Evolutionary conservation across 2,888 invertebrate species (phyloP).

Genomic region (Nemapogon koenigi): DNA sequence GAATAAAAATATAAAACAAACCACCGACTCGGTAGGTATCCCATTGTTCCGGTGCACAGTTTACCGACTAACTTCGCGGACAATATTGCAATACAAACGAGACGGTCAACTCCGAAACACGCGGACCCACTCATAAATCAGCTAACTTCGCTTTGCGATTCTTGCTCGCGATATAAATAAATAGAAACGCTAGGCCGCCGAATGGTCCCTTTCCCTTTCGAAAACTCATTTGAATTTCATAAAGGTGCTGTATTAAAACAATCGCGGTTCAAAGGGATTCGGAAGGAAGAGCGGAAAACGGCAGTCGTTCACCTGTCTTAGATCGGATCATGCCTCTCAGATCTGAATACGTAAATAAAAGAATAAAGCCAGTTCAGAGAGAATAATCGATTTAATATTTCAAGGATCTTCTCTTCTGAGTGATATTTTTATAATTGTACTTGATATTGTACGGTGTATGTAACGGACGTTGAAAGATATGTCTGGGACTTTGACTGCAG

Average conservation of each 20-base stretch:
- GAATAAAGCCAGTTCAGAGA: conserved; percentile 4
- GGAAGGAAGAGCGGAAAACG: conserved; percentile 17
- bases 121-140: conserved; percentile 37
- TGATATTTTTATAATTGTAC: too few species aligned
- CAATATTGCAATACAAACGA: conserved; percentile 41
- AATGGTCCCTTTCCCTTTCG: conserved; percentile 16
- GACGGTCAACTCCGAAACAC: conserved; percentile 21
- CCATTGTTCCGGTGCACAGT: conserved; percentile 20
- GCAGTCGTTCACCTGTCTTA: conserved; percentile 10
- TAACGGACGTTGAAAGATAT: too few species aligned
- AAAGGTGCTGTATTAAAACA: conserved; percentile 41
- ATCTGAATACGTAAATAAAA: conserved; percentile 7
- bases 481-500: too few species aligned
- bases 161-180: conserved; percentile 43
- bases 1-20: conserved; percentile 33
- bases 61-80: conserved; percentile 23
- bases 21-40: conserved; percentile 2
- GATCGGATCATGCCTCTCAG: conserved; percentile 8
- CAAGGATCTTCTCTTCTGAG: conserved; percentile 1
- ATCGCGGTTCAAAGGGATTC: conserved; percentile 25
- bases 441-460: too few species aligned
- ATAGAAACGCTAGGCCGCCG: conserved; percentile 24
- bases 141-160: conserved; percentile 37
- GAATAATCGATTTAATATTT: conserved; percentile 10
- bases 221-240: conserved; percentile 42